Evolutionary conservation across 2,888 invertebrate species (phyloP).

Genomic region (Pyrrhia umbra): DNA sequence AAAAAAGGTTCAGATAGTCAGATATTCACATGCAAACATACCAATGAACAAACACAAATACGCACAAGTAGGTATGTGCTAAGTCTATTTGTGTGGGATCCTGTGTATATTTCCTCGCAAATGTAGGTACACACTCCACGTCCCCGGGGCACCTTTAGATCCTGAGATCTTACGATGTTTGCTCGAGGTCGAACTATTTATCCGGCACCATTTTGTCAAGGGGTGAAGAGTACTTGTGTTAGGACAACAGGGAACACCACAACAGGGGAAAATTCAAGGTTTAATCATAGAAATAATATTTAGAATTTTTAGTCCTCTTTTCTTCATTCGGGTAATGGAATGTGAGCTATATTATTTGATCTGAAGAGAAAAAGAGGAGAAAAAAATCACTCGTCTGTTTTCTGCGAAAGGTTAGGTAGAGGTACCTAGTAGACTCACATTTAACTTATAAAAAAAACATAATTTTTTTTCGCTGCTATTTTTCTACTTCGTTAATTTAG

Average conservation of each 20-base stretch:
- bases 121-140: conserved; percentile 53
- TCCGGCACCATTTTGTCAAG: conserved; percentile 54
- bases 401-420: no score
- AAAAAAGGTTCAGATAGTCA: not conserved
- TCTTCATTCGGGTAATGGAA: not conserved
- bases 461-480: no score
- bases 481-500: no score
- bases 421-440: no score
- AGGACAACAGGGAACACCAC: conserved; percentile 13
- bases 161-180: conserved; percentile 58
- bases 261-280: conserved; percentile 6
- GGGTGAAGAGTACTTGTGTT: conserved; percentile 21
- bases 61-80: conserved; percentile 4
- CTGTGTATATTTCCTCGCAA: conserved; percentile 31
- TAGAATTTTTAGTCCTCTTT: not conserved
- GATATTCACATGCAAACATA: not conserved
- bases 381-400: no score
- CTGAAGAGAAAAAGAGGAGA: not conserved
- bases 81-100: conserved; percentile 40
- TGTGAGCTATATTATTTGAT: not conserved
- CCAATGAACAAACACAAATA: conserved; percentile 17
- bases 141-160: conserved; percentile 54
- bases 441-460: no score
- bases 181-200: conserved; percentile 51
- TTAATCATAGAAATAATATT: not conserved